Evolutionary conservation across 2,888 invertebrate genomes (phyloP).

Genomic region (Xestia sexstrigata): DNA sequence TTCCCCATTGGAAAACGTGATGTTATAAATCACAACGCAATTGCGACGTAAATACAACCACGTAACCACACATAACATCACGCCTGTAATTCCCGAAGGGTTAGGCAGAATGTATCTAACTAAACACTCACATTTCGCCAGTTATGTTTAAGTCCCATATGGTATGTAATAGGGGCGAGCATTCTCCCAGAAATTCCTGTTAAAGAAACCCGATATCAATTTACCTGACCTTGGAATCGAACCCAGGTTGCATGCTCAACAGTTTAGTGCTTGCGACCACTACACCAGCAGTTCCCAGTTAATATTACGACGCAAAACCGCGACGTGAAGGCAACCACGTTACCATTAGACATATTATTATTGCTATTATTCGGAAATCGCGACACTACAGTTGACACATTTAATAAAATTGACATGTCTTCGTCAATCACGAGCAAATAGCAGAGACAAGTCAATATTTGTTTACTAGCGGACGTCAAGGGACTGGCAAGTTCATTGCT

Average conservation of each 20-base stretch:
- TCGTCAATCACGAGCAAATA: conserved; percentile 34
- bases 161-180: neutral
- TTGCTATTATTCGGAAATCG: conserved; percentile 23
- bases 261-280: too few relatives aligned
- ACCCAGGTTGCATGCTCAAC: too few relatives aligned
- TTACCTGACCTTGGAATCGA: too few relatives aligned
- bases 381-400: conserved; percentile 21
- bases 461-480: conserved; percentile 4
- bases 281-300: neutral
- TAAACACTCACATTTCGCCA: too few relatives aligned
- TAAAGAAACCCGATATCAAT: too few relatives aligned
- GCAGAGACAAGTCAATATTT: conserved; percentile 24
- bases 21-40: too few relatives aligned
- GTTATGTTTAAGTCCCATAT: neutral
- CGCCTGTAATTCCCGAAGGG: neutral
- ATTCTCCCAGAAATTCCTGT: neutral
- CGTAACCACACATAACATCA: neutral
- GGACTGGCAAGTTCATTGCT: conserved; percentile 26
- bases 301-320: neutral
- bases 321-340: conserved; percentile 2
- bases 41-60: neutral
- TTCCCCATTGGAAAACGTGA: too few relatives aligned
- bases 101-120: too few relatives aligned
- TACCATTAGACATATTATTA: neutral
- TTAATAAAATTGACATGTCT: neutral